These are phyloP conservation scores for Tachina grossa DNA, from an alignment of 2,888 invertebrate species.

Conservation along the genomic window DNA sequence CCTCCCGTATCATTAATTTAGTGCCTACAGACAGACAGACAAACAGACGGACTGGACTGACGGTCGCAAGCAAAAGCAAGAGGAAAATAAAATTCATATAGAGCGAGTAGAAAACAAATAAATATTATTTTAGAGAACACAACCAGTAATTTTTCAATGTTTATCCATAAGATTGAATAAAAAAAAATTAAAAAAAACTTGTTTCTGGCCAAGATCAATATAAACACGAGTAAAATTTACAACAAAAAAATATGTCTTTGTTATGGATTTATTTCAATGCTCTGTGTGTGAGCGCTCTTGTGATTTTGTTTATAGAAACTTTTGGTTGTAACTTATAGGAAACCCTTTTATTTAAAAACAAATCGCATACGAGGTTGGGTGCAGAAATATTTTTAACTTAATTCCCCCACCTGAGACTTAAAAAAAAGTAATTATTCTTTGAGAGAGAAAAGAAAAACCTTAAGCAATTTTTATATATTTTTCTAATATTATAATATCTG, in stretches of 20 bases:
- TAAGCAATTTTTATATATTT: too few species aligned
- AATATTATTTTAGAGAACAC: constrained; percentile 41
- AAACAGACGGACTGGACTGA: background rate
- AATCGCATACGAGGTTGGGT: constrained; percentile 1
- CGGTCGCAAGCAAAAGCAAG: background rate
- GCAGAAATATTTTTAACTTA: background rate
- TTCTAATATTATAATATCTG: too few species aligned
- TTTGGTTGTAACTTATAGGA: constrained; percentile 55
- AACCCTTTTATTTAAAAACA: constrained; percentile 55
- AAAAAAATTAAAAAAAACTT: constrained; percentile 53
- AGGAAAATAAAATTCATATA: constrained; percentile 30
- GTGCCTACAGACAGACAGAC: constrained; percentile 9
- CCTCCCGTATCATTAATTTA: constrained; percentile 46
- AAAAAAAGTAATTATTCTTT: too few species aligned
- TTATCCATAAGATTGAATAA: constrained; percentile 47
- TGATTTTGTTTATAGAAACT: constrained; percentile 31
- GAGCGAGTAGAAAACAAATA: constrained; percentile 10
- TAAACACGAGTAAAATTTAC: background rate
- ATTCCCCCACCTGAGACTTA: too few species aligned
- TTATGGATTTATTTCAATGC: constrained; percentile 16
- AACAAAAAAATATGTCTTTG: constrained; percentile 29
- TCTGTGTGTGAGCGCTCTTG: constrained; percentile 20
- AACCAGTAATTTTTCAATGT: constrained; percentile 68
- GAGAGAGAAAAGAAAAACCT: too few species aligned
- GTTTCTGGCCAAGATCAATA: constrained; percentile 59